phyloP scores from a whole-genome alignment of 64 coral and sea anemone genomes.

The Pocillopora verrucosa region DNA sequence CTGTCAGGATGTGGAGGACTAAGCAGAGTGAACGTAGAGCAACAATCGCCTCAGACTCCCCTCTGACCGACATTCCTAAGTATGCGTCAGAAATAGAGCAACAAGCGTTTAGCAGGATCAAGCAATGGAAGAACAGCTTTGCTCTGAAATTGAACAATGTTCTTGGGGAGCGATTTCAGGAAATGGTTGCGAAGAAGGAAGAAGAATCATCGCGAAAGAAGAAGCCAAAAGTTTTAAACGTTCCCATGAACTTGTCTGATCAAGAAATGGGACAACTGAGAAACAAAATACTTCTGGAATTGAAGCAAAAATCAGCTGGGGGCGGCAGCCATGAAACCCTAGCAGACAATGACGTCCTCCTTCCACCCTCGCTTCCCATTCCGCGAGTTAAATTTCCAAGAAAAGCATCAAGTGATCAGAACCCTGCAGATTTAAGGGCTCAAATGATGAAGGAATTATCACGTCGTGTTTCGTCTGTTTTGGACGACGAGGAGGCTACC shows the following conservation, averaged over 20 bases:
- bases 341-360: background rate
- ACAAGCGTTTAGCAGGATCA: constrained; percentile 71
- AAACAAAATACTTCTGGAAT: constrained; percentile 44
- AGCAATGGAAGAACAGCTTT: constrained; percentile 61
- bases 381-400: constrained; percentile 44
- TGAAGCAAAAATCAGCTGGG: constrained; percentile 39
- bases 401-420: constrained; percentile 10
- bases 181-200: background rate
- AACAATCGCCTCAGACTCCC: constrained; percentile 23
- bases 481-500: background rate
- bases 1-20: constrained; percentile 12
- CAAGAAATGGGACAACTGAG: constrained; percentile 46
- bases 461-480: constrained; percentile 9
- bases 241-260: constrained; percentile 56
- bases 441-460: constrained; percentile 55
- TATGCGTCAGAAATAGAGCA: constrained; percentile 72
- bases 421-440: constrained; percentile 42
- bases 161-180: constrained; percentile 36
- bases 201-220: constrained; percentile 12
- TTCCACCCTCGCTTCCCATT: background rate
- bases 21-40: constrained; percentile 10
- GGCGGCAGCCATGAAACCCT: background rate
- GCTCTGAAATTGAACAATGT: constrained; percentile 59
- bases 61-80: constrained; percentile 44
- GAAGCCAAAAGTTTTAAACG: constrained; percentile 53